These are phyloP conservation scores for Stegophylla sp. DNA, from an alignment of 2,888 invertebrate genomes.

Conservation along the genomic window DNA sequence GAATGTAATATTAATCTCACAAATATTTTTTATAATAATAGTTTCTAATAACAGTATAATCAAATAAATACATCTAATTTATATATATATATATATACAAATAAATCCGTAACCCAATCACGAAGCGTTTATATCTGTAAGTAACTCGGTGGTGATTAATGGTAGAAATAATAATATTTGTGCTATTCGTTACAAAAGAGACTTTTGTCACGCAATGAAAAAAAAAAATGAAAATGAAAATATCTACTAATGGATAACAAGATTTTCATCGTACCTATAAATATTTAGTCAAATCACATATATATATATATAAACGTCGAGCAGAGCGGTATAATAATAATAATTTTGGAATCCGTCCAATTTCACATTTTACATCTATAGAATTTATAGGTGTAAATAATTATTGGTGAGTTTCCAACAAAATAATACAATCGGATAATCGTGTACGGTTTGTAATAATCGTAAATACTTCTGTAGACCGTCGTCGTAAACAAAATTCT, in stretches of 20 bases:
- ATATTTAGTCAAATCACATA: conserved; percentile 18
- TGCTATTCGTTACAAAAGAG: neutral
- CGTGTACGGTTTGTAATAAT: neutral
- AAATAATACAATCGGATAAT: neutral
- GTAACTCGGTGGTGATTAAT: too few species aligned
- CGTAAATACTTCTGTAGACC: neutral
- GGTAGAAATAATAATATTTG: too few species aligned
- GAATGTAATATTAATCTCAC: too few species aligned
- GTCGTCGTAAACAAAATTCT: neutral
- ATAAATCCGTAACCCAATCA: too few species aligned
- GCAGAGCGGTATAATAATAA: neutral
- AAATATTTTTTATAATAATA: too few species aligned
- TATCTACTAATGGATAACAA: neutral
- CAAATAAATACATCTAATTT: too few species aligned
- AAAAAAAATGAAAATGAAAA: neutral
- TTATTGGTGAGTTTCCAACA: neutral
- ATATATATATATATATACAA: too few species aligned
- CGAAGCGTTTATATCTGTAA: too few species aligned
- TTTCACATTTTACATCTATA: neutral
- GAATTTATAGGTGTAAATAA: conserved; percentile 7
- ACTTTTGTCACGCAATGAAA: neutral
- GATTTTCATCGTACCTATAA: neutral
- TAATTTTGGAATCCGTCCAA: neutral
- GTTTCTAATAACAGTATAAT: too few species aligned
- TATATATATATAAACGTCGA: neutral